These are phyloP conservation scores for Diplodus sargus DNA, from an alignment of 2,797 vertebrate species.

Conservation along the genomic window DNA sequence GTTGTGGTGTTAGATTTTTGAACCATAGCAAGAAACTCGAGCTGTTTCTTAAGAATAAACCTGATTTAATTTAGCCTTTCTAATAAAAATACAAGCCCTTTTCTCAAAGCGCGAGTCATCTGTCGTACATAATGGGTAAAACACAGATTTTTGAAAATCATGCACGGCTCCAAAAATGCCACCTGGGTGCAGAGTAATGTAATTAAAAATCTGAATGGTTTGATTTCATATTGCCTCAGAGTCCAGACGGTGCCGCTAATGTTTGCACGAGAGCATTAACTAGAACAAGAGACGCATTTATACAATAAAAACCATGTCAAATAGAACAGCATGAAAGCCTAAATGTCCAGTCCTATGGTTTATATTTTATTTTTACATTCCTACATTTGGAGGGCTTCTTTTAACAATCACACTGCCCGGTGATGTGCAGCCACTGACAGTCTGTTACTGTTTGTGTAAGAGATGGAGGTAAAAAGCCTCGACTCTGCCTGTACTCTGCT, in stretches of 20 bases:
- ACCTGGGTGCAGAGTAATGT: background rate
- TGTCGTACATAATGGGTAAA: background rate
- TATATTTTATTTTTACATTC: background rate
- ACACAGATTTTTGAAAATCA: background rate
- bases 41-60: background rate
- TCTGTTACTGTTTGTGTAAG: background rate
- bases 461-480: background rate
- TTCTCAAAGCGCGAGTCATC: background rate
- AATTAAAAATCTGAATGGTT: background rate
- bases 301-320: background rate
- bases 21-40: background rate
- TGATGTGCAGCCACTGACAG: background rate
- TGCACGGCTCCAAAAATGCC: background rate
- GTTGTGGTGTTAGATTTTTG: background rate
- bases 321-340: background rate
- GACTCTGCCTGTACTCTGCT: background rate
- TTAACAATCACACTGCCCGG: too few species aligned
- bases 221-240: constrained; percentile 12
- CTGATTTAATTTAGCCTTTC: background rate
- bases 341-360: background rate
- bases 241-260: background rate
- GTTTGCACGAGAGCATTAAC: background rate
- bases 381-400: background rate
- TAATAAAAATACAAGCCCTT: constrained; percentile 14
- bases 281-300: background rate